A percentile compares a stretch with the other conserved stretches of the same genome.
Evolutionary conservation across 2,113 vertebrate genomes (phyloP).

Genomic region (Albula glossodonta): DNA sequence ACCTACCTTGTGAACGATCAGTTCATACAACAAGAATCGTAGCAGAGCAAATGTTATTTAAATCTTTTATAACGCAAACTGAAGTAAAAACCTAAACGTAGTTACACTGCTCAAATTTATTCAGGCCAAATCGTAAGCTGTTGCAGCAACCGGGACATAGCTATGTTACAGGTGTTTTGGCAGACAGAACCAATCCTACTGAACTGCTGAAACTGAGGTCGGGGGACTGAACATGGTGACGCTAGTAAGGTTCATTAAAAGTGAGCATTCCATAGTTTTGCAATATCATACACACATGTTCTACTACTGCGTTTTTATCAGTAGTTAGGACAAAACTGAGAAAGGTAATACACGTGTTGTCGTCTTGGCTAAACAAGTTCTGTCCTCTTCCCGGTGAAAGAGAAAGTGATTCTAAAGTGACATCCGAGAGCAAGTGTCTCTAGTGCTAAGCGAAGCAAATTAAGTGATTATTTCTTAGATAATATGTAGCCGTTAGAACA

Average conservation of each 20-base stretch:
- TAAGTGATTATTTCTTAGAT: background rate
- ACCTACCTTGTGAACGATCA: no score
- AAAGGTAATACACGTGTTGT: background rate
- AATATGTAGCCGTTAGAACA: background rate
- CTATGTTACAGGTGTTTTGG: slow-evolving; percentile 5
- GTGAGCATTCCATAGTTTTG: background rate
- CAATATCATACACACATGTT: background rate
- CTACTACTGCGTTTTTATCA: background rate
- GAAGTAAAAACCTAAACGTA: background rate
- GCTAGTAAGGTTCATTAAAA: background rate
- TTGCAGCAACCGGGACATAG: background rate
- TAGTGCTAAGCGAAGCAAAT: background rate
- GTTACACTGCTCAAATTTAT: background rate
- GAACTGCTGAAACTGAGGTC: background rate
- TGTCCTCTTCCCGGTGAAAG: background rate
- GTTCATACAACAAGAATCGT: background rate
- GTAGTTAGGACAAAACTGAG: background rate
- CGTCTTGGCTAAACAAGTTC: background rate
- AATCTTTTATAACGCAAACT: background rate
- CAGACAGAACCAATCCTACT: background rate
- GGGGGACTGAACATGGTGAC: background rate
- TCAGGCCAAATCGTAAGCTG: background rate
- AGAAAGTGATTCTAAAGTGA: background rate
- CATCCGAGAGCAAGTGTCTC: background rate
- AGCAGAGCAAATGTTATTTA: background rate